Percentiles rank a stretch among this genome's conserved stretches.
Evolutionary conservation across 2,888 invertebrate genomes (phyloP).

Genomic region (Drosophila kuntzei): DNA sequence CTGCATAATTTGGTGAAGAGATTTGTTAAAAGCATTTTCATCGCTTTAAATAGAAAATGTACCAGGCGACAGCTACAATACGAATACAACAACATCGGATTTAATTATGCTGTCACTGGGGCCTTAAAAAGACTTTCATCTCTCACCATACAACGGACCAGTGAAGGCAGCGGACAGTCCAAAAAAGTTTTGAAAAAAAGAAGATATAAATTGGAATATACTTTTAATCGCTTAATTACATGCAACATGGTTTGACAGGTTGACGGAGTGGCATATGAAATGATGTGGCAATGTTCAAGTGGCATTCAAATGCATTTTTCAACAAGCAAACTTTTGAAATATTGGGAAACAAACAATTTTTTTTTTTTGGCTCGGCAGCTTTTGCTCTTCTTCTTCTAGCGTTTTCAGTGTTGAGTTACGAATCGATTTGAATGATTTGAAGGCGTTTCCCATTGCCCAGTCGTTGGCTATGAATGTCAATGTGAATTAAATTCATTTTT

Average conservation of each 20-base stretch:
- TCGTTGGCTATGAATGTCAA: slow-evolving; percentile 47
- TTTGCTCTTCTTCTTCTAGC: slow-evolving; percentile 25
- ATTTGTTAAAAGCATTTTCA: slow-evolving; percentile 67
- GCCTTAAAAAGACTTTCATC: slow-evolving; percentile 77
- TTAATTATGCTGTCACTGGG: slow-evolving; percentile 80
- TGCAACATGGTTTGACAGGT: slow-evolving; percentile 78
- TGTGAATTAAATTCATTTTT: slow-evolving; percentile 63
- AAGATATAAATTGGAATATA: slow-evolving; percentile 60
- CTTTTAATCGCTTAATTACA: slow-evolving; percentile 78
- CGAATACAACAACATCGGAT: slow-evolving; percentile 32
- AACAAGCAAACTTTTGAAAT: slow-evolving; percentile 25
- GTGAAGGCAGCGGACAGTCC: slow-evolving; percentile 14
- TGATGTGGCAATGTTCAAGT: slow-evolving; percentile 60
- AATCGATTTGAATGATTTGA: slow-evolving; percentile 28
- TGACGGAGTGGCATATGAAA: slow-evolving; percentile 67
- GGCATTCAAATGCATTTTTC: slow-evolving; percentile 64
- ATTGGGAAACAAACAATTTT: slow-evolving; percentile 16
- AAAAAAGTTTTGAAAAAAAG: slow-evolving; percentile 43
- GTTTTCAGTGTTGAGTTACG: slow-evolving; percentile 20
- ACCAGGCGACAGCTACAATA: slow-evolving; percentile 47
- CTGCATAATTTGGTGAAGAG: slow-evolving; percentile 65
- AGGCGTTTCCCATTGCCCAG: slow-evolving; percentile 34
- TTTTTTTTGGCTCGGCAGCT: background rate
- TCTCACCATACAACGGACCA: slow-evolving; percentile 54
- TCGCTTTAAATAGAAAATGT: slow-evolving; percentile 60